Evolutionary conservation across 2,888 invertebrate genomes (phyloP).

Genomic region (Julus scandinavius): DNA sequence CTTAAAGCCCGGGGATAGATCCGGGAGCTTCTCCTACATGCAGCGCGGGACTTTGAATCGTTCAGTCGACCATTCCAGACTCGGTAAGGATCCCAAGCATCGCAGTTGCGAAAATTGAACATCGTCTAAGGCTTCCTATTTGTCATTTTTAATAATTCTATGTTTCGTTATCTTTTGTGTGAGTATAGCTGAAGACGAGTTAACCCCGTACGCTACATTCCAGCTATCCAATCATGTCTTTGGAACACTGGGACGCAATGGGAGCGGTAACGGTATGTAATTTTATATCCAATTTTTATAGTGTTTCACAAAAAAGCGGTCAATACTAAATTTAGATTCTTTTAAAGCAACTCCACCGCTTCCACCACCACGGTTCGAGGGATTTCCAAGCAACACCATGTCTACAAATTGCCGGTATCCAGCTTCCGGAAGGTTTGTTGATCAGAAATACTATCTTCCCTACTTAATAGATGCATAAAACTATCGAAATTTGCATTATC

Average conservation of each 20-base stretch:
- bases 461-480: not conserved
- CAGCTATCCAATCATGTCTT: constrained; percentile 4
- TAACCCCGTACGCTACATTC: constrained; percentile 49
- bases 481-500: not conserved
- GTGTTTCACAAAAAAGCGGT: not conserved
- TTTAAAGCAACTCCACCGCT: constrained; percentile 40
- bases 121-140: not conserved
- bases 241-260: constrained; percentile 17
- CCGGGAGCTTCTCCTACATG: constrained; percentile 53
- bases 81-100: not conserved
- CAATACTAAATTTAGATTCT: not conserved
- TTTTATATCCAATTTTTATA: not conserved
- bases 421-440: constrained; percentile 28
- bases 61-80: constrained; percentile 33
- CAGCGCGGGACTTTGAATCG: constrained; percentile 51
- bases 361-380: constrained; percentile 26
- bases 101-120: not conserved
- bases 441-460: not conserved
- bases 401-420: constrained; percentile 30
- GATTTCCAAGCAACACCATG: not conserved
- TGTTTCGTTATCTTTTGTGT: not conserved
- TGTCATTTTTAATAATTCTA: not conserved
- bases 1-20: constrained; percentile 38
- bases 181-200: not conserved
- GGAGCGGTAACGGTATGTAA: not conserved